These are phyloP conservation scores for Araneus ventricosus DNA, from an alignment of 1,140 invertebrate species.

Conservation along the genomic window DNA sequence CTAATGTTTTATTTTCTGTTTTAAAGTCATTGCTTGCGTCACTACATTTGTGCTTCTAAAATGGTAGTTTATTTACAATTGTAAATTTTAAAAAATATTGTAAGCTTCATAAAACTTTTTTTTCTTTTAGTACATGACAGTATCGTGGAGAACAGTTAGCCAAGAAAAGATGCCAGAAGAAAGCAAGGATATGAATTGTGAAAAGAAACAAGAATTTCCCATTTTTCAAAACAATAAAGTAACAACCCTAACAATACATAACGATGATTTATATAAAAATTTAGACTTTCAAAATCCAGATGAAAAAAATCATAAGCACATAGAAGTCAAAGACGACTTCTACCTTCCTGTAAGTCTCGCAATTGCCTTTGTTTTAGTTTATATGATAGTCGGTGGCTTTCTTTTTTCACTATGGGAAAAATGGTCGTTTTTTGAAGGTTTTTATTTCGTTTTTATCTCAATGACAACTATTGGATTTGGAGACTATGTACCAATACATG, in stretches of 20 bases:
- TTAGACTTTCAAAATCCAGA: constrained; percentile 70
- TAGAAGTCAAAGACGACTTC: constrained; percentile 76
- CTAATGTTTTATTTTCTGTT: too few species aligned
- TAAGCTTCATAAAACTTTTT: background rate
- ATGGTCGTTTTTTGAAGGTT: constrained; percentile 95
- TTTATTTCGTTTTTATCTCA: constrained; percentile 96
- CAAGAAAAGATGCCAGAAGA: constrained; percentile 31
- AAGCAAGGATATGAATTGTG: background rate
- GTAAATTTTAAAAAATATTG: background rate
- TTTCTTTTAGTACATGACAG: constrained; percentile 72
- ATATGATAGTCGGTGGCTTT: constrained; percentile 85
- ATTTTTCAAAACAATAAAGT: constrained; percentile 56
- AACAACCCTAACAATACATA: constrained; percentile 69
- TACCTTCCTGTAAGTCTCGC: constrained; percentile 82
- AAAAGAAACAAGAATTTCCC: background rate
- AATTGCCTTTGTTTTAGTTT: constrained; percentile 87
- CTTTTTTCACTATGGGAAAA: constrained; percentile 82
- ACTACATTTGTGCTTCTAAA: background rate
- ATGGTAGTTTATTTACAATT: background rate
- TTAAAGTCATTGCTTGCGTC: background rate
- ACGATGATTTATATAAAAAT: constrained; percentile 75
- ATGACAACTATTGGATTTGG: constrained; percentile 97
- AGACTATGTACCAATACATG: constrained; percentile 90
- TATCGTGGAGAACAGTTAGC: constrained; percentile 71
- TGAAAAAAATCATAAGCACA: constrained; percentile 71